Evolutionary conservation across 2,888 invertebrate species (phyloP), one percentile per base, ranked within the genome.

Genomic region (Priocnemis perturbator): DNA sequence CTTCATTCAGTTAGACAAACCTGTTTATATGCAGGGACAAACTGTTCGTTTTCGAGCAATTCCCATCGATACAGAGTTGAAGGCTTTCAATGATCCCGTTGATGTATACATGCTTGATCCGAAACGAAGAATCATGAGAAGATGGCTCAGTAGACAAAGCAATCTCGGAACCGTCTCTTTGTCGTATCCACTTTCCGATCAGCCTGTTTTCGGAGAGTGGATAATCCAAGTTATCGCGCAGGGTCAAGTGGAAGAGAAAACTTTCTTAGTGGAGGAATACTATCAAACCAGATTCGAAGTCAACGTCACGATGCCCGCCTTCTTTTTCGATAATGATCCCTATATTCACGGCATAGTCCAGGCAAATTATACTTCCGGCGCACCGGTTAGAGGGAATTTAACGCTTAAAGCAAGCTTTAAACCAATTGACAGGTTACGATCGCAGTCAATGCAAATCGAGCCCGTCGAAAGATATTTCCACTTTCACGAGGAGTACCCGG

Each of bases 361-460:
- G 93, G 98, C 98, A 0, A 98, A 98, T 92, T 98, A 97, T 86
- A 98, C 98, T 0, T 97, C 96, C 69, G 98, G 98, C 0, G 95
- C 95, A 26, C 97, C 98, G 0, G 97, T 97, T 0, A 91, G 91
- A 45, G 98, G 98, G 9, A 98, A 98, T 90, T 91, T 97, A 20
- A 97, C 97, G 0, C 90, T 98, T 0, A 94, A 93, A 87, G 96
- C 96, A 0, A 94, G 93, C 23, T 90, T 97, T 37, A 90, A 93
- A 0, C 94, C 95, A 3, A 92, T 95, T 53, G 92, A 85, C 52
- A 80, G 53, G 57, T 67, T 72, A 3, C 74, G 73, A 0, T 47
- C 69, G 23, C 72, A 78, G 2, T 52, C 74, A 0, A 3, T 55
- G 3, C 23, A 70, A 3, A 64, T 81, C 2, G 91, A 92, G 74